Conservation (phyloP, 2,888 invertebrate species). For the Clunio marinus region DNA sequence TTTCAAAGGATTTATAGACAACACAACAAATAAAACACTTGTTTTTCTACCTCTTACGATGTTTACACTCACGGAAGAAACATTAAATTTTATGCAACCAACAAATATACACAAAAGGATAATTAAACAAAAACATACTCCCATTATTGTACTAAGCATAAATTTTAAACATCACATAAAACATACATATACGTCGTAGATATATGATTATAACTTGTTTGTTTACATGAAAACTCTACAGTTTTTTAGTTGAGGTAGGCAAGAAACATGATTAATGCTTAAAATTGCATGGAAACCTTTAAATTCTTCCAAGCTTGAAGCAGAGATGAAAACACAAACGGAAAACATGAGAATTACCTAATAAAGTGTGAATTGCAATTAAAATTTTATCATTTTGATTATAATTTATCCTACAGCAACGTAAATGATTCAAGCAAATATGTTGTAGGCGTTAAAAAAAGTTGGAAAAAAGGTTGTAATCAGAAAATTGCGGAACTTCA, state of each 20-base stretch:
- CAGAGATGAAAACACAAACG: too few species aligned
- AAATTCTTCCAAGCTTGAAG: too few species aligned
- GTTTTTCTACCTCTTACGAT: background rate
- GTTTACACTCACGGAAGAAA: background rate
- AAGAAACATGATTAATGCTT: background rate
- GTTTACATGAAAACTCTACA: background rate
- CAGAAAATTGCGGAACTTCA: too few species aligned
- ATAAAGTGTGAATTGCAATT: too few species aligned
- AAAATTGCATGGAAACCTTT: too few species aligned
- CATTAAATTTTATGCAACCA: too few species aligned
- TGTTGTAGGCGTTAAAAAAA: too few species aligned
- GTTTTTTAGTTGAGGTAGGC: background rate
- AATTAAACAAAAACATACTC: conserved; percentile 20
- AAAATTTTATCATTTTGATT: too few species aligned
- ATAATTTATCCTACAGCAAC: too few species aligned
- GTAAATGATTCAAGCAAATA: too few species aligned
- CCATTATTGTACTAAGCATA: conserved; percentile 26
- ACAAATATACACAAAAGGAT: background rate
- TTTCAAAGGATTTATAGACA: background rate
- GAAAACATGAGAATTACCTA: too few species aligned
- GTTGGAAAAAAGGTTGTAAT: too few species aligned
- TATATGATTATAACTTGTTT: background rate
- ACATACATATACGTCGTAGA: background rate
- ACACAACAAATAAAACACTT: background rate
- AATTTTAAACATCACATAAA: background rate